Evolutionary conservation across 2,888 invertebrate species (phyloP), one percentile per base, ranked within the genome.

Genomic region (Erpobdella octoculata): DNA sequence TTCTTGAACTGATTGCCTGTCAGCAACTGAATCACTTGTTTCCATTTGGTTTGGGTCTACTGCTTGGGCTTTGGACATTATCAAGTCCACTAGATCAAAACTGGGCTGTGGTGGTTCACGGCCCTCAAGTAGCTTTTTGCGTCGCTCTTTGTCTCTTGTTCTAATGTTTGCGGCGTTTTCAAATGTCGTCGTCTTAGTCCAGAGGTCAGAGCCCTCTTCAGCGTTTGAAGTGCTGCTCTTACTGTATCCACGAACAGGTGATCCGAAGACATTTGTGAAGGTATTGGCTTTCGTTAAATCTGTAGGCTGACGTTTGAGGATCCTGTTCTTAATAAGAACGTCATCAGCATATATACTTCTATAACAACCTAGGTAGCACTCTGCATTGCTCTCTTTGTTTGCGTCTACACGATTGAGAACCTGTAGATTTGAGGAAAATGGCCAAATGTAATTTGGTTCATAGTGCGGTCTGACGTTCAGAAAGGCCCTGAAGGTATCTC

Each of bases 371-470:
- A 69, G 53, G 37, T 69, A 69, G 35, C 33, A 41, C 15, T 69
- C 69, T 31, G 46, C 58, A 8, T 18, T 46, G n/a, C 53, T 69
- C 33, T 69, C 69, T 58, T 69, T 58, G 58, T 69, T 69, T 53
- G 69, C 58, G 35, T 58, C 58, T 53, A 33, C 28, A 25, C 69
- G 53, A 25, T 69, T 69, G 41, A 67, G 37, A 12, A 58, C 36
- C 8, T 33, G 25, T 3, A 69, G 35, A 58, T 31, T 58, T 33
- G n/a, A 25, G 8, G 53, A 36, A 58, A 69, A 58, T 15, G 69
- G 69, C 69, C 69, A 69, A 18, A 69, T 48, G n/a, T 33, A 69
- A 48, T 69, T 69, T 15, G 69, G 69, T 21, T 69, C 69, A 18
- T 53, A 33, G 21, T 69, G 53, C 3, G 69, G 69, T 31, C 69